phyloP scores from a whole-genome alignment of 53 echinoderm and acorn worm genomes.

The Paracentrotus lividus region DNA sequence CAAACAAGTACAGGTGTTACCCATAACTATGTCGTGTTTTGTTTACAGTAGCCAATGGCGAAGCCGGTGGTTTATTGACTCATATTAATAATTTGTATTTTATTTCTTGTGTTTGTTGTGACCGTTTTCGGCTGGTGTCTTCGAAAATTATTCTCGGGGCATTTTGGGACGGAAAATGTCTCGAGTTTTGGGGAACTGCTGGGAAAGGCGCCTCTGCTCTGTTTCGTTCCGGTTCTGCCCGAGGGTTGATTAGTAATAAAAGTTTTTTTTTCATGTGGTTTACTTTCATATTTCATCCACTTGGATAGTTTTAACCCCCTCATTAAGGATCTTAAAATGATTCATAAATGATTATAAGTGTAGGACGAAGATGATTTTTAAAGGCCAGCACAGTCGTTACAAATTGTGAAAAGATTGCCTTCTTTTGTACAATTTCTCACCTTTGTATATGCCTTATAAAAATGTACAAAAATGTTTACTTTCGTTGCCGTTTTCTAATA shows the following conservation, averaged over 20 bases:
- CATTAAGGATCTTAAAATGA: not conserved
- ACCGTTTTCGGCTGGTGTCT: not conserved
- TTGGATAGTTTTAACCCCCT: not conserved
- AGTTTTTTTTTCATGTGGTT: not conserved
- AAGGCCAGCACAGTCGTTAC: not conserved
- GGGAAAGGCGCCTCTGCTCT: not conserved
- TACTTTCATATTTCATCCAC: not conserved
- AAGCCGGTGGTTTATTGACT: not conserved
- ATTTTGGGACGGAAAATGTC: not conserved
- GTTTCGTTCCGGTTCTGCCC: slow-evolving; percentile 7
- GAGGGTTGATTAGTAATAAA: not conserved
- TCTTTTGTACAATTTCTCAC: too few species aligned
- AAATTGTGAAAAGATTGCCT: too few species aligned
- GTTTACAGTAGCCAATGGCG: slow-evolving; percentile 22
- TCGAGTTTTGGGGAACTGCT: not conserved
- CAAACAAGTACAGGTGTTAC: slow-evolving; percentile 31
- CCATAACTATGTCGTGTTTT: not conserved
- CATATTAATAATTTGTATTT: not conserved
- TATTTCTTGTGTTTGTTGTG: slow-evolving; percentile 10
- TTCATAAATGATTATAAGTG: not conserved
- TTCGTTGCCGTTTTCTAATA: too few species aligned
- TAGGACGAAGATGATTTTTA: not conserved
- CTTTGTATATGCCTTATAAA: too few species aligned
- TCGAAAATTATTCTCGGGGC: not conserved
- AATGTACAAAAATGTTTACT: too few species aligned